Percentiles rank a stretch among this genome's conserved stretches.
These are phyloP conservation scores for Podarcis lilfordi DNA, from an alignment of 2,797 vertebrate species.

Conservation along the genomic window DNA sequence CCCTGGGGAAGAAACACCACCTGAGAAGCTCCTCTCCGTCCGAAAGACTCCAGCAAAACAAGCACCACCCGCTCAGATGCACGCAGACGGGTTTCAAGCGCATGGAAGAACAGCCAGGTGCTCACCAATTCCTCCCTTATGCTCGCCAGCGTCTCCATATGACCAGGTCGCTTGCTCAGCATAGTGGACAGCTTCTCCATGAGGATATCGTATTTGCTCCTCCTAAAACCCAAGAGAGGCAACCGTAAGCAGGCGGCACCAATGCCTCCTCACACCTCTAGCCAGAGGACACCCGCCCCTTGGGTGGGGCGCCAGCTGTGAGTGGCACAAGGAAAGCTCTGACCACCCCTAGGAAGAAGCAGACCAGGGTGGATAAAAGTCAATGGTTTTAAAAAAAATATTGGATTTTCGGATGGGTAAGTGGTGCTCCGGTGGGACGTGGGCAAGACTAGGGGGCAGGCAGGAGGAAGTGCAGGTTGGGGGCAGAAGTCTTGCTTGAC, in stretches of 20 bases:
- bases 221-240: constrained; percentile 76
- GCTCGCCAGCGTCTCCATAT: constrained; percentile 79
- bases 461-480: no score
- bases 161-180: constrained; percentile 80
- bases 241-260: background rate
- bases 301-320: no score
- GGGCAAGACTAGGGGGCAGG: no score
- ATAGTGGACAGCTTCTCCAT: constrained; percentile 88
- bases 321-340: no score
- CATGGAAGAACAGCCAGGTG: background rate
- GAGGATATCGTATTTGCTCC: constrained; percentile 92
- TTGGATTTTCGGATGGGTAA: no score
- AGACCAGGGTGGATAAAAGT: no score
- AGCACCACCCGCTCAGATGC: background rate
- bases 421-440: no score
- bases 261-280: background rate
- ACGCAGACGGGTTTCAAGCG: background rate
- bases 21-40: background rate
- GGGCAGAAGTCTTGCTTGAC: no score
- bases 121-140: constrained; percentile 89
- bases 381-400: no score
- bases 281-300: background rate
- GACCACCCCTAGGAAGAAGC: no score
- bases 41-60: background rate
- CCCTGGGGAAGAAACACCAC: no score